Evolutionary conservation across 2,888 invertebrate species (phyloP), one percentile per base, ranked within the genome.

Genomic region (Neoitamus cyanurus): DNA sequence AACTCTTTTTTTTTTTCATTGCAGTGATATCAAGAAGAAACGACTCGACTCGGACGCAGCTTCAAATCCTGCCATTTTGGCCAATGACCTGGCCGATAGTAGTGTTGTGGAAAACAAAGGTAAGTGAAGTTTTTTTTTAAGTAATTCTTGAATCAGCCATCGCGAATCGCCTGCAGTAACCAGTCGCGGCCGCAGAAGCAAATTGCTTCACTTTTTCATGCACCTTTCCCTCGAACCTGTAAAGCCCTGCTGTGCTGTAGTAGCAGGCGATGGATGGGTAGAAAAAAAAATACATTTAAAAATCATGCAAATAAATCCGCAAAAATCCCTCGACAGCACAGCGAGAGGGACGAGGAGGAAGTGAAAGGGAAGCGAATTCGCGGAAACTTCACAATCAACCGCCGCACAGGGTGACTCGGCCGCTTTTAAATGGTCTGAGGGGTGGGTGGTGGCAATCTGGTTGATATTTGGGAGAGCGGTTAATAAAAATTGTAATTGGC

Each of bases 51-150:
- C 88, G 86, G 87, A 88, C 75, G 70, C 88, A 82, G 85, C 87
- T 86, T 87, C 85, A 86, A 85, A 87, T 88, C 87, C 88, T 87
- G 88, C 88, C 87, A 88, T 88, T 85, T 85, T 87, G 86, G 87
- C 86, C 84, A 89, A 88, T 78, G 87, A 88, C 83, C 86, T 88
- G 28, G 85, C 88, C 80, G 87, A 89, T 78, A 87, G 87, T 85
- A 91, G 92, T 75, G 88, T 90, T 83, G 88, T 90, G 85, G 93
- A 93, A 88, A 89, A 90, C 86, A 93, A 93, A 92, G 93, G 94
- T 94, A 91, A 92, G 93, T 90, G 84, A 58, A 70, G 83, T 68
- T 85, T 84, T 68, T 46, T 69, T 20, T n/a, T n/a, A n/a, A n/a
- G n/a, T n/a, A 15, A 42, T 31, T 75, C 70, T 75, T 69, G 15